Evolutionary conservation across 2,888 invertebrate genomes (phyloP).

Genomic region (Eupithecia centaureata): DNA sequence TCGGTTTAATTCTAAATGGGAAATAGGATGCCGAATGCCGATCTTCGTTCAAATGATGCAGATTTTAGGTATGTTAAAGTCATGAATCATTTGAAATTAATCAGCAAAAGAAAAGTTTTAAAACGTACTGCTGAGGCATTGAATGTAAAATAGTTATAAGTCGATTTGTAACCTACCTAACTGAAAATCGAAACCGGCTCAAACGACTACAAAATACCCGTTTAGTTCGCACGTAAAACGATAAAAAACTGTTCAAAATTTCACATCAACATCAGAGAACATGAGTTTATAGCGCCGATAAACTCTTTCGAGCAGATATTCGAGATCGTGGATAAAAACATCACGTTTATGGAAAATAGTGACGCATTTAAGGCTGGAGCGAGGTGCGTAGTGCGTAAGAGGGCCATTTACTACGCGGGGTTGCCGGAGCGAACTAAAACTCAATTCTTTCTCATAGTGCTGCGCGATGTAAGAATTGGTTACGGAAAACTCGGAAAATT

Average conservation of each 20-base stretch:
- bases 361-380: slow-evolving; percentile 59
- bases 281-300: slow-evolving; percentile 47
- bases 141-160: slow-evolving; percentile 5
- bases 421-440: slow-evolving; percentile 59
- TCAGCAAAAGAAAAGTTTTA: not conserved
- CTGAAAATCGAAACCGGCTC: slow-evolving; percentile 29
- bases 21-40: not conserved
- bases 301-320: slow-evolving; percentile 50
- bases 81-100: not conserved
- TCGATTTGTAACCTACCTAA: slow-evolving; percentile 11
- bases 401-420: slow-evolving; percentile 57
- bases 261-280: slow-evolving; percentile 38
- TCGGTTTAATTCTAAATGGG: not conserved
- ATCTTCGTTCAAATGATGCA: not conserved
- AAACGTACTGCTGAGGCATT: not conserved
- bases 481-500: slow-evolving; percentile 3
- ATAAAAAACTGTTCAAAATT: slow-evolving; percentile 35
- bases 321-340: slow-evolving; percentile 62
- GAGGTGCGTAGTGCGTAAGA: slow-evolving; percentile 57
- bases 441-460: slow-evolving; percentile 54
- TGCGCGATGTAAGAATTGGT: slow-evolving; percentile 4
- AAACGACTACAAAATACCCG: slow-evolving; percentile 30
- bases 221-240: slow-evolving; percentile 37
- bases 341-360: slow-evolving; percentile 66
- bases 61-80: not conserved